Percentiles rank a stretch among this genome's conserved stretches.
phyloP scores from a whole-genome alignment of 2,888 invertebrate species.

The Desoria tigrina region DNA sequence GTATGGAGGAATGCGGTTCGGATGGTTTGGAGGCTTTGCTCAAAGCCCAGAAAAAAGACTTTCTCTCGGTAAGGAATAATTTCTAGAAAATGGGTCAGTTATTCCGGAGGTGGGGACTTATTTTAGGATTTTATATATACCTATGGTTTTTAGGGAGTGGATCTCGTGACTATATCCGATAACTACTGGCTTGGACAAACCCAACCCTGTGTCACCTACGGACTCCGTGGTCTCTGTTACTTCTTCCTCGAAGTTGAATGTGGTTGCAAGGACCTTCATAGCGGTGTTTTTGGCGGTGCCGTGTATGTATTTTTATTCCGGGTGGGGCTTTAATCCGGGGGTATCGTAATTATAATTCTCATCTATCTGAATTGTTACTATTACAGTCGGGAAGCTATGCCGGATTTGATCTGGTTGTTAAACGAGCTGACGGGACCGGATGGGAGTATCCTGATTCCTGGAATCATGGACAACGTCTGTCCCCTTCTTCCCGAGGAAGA shows the following conservation, averaged over 20 bases:
- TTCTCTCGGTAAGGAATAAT: constrained; percentile 66
- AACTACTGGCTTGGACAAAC: constrained; percentile 97
- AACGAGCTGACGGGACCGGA: constrained; percentile 79
- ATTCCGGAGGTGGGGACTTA: no score
- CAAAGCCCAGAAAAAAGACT: constrained; percentile 69
- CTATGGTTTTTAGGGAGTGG: constrained; percentile 65
- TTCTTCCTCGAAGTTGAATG: constrained; percentile 86
- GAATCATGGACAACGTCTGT: constrained; percentile 80
- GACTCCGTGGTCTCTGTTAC: constrained; percentile 89
- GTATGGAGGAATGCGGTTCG: constrained; percentile 98
- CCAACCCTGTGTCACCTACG: constrained; percentile 97
- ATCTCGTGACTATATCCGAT: constrained; percentile 96
- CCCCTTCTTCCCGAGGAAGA: constrained; percentile 70
- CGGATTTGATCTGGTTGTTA: constrained; percentile 84
- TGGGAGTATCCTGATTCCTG: constrained; percentile 81
- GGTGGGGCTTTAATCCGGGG: neutral
- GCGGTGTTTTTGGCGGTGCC: constrained; percentile 92
- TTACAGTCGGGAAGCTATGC: constrained; percentile 62
- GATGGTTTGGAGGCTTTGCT: constrained; percentile 90
- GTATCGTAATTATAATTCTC: neutral
- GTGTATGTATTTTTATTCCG: constrained; percentile 64
- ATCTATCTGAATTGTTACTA: no score
- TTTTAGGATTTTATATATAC: no score
- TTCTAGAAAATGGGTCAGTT: constrained; percentile 25
- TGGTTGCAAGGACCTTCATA: constrained; percentile 89